These are phyloP conservation scores for Neuroscelio doddi DNA, from an alignment of 2,888 invertebrate species.

Conservation along the genomic window DNA sequence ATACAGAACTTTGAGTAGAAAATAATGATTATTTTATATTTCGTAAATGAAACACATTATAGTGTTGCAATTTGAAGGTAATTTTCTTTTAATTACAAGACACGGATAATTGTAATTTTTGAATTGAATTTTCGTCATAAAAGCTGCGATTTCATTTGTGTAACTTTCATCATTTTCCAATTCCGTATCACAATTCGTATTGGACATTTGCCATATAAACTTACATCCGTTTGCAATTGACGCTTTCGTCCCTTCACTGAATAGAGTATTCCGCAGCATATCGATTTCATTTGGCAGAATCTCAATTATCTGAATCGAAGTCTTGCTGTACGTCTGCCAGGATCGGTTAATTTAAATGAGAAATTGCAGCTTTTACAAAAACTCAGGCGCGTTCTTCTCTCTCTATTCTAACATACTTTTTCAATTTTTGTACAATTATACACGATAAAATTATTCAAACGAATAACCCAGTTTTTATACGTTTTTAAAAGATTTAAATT, in stretches of 20 bases:
- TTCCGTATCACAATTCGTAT: conserved; percentile 17
- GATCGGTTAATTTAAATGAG: conserved; percentile 39
- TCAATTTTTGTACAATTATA: neutral
- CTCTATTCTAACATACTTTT: neutral
- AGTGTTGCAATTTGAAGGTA: too few relatives aligned
- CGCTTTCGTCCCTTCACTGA: conserved; percentile 13
- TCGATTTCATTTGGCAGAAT: conserved; percentile 30
- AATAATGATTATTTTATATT: too few relatives aligned
- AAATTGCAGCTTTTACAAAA: conserved; percentile 3
- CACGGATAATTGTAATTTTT: too few relatives aligned
- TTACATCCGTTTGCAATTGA: conserved; percentile 34
- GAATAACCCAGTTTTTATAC: too few relatives aligned
- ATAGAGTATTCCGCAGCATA: conserved; percentile 11
- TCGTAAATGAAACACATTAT: too few relatives aligned
- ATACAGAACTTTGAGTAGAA: too few relatives aligned
- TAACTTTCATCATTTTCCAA: conserved; percentile 48
- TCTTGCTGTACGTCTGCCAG: conserved; percentile 11
- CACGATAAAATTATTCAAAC: too few relatives aligned
- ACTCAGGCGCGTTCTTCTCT: too few relatives aligned
- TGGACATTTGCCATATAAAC: conserved; percentile 32
- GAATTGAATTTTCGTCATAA: too few relatives aligned
- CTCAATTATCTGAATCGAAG: conserved; percentile 37
- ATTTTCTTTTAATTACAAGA: too few relatives aligned
- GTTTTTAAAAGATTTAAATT: too few relatives aligned
- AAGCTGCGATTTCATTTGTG: neutral